Conservation (phyloP, 1,140 invertebrate genomes). For the Meloidogyne hapla region DNA sequence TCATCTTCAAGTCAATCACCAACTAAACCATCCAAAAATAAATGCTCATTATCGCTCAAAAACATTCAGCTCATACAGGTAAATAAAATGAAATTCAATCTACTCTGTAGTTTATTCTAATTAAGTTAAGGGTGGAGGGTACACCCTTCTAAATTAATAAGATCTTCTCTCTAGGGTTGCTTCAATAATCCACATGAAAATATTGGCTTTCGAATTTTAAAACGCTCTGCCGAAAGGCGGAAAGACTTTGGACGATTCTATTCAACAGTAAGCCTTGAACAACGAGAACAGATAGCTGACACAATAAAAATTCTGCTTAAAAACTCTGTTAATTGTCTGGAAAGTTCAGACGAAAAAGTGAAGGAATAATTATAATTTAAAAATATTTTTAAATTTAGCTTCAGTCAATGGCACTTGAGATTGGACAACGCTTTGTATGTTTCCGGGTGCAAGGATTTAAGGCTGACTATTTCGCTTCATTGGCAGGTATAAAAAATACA, state of each 20-base stretch:
- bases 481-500: too few species aligned
- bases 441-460: slow-evolving; percentile 54
- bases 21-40: slow-evolving; percentile 30
- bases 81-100: neutral
- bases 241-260: slow-evolving; percentile 56
- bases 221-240: slow-evolving; percentile 52
- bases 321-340: slow-evolving; percentile 58
- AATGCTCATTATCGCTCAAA: slow-evolving; percentile 47
- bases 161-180: slow-evolving; percentile 50
- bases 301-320: slow-evolving; percentile 54
- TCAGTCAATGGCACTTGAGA: slow-evolving; percentile 51
- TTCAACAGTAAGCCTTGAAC: slow-evolving; percentile 40
- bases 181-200: slow-evolving; percentile 61
- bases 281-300: slow-evolving; percentile 56
- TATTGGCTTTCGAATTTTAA: slow-evolving; percentile 54
- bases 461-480: slow-evolving; percentile 57
- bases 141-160: too few species aligned
- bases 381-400: slow-evolving; percentile 41
- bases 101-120: too few species aligned
- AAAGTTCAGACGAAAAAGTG: slow-evolving; percentile 53
- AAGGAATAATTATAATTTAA: slow-evolving; percentile 2
- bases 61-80: slow-evolving; percentile 57
- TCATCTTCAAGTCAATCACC: slow-evolving; percentile 18
- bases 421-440: slow-evolving; percentile 48
- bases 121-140: too few species aligned